Percentiles rank a stretch among this genome's conserved stretches.
These are phyloP conservation scores for Egretta garzetta DNA, from an alignment of 2,113 vertebrate genomes.

Conservation along the genomic window DNA sequence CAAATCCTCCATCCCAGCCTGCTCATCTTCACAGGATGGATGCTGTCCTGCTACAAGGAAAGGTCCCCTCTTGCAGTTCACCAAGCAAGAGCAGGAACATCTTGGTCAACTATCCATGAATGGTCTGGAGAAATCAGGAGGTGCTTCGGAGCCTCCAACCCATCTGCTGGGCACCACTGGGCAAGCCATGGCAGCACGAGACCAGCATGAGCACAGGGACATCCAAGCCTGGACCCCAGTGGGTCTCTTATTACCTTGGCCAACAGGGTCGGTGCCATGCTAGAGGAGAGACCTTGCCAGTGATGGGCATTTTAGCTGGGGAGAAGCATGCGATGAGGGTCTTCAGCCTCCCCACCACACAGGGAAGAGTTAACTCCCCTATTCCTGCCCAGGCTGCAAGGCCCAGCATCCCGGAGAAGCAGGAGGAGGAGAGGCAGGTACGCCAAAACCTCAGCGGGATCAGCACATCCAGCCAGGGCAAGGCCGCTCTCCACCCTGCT, in stretches of 20 bases:
- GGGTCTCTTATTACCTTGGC: neutral
- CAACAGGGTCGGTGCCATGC: neutral
- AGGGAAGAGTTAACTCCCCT: neutral
- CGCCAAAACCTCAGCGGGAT: neutral
- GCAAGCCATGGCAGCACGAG: neutral
- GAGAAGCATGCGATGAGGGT: rapidly evolving
- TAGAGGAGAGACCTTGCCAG: neutral
- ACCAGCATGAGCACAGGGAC: rapidly evolving
- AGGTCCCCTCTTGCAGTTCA: neutral
- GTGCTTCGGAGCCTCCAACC: neutral
- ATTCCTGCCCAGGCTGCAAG: neutral
- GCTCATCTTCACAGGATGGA: neutral
- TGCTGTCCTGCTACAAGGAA: neutral
- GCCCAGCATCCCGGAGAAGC: neutral
- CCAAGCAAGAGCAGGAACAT: neutral
- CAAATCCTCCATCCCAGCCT: neutral
- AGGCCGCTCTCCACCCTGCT: neutral
- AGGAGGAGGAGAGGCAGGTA: neutral
- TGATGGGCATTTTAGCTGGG: neutral
- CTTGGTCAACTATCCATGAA: neutral
- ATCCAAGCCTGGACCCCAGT: neutral
- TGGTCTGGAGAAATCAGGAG: neutral
- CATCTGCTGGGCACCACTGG: neutral
- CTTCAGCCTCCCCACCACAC: rapidly evolving
- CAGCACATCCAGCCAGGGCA: neutral